These are phyloP conservation scores for Zaprionus camerounensis DNA, from an alignment of 1,140 invertebrate species.

Conservation along the genomic window DNA sequence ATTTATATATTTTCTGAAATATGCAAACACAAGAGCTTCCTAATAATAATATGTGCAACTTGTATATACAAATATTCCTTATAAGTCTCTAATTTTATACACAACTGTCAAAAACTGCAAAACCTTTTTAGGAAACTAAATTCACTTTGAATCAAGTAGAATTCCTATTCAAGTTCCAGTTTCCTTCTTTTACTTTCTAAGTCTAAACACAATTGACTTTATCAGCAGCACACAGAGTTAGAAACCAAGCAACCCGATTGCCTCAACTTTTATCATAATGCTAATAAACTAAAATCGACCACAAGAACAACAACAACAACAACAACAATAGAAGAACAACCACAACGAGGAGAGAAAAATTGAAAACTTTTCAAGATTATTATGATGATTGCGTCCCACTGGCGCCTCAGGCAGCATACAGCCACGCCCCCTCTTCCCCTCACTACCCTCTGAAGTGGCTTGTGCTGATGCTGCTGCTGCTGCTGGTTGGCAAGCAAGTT, in stretches of 20 bases:
- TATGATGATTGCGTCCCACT: slow-evolving; percentile 54
- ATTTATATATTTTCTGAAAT: too few relatives aligned
- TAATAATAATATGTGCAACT: too few relatives aligned
- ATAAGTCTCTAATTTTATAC: too few relatives aligned
- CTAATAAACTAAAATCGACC: slow-evolving; percentile 51
- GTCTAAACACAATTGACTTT: background rate
- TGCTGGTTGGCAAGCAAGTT: slow-evolving; percentile 59
- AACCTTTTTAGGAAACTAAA: background rate
- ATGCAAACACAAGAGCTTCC: too few relatives aligned
- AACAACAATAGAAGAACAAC: slow-evolving; percentile 2
- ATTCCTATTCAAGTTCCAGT: slow-evolving; percentile 1
- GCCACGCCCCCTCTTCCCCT: background rate
- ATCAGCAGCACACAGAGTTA: background rate
- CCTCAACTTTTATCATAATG: slow-evolving; percentile 43
- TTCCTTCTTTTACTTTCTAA: background rate
- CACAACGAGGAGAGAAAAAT: slow-evolving; percentile 14
- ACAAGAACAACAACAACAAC: slow-evolving; percentile 15
- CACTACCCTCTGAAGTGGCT: background rate
- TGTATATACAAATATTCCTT: too few relatives aligned
- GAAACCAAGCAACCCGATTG: slow-evolving; percentile 27
- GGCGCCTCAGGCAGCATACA: slow-evolving; percentile 44
- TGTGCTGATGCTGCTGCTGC: background rate
- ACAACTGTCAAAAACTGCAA: background rate
- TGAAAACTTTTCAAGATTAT: slow-evolving; percentile 58
- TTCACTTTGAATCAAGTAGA: background rate